Evolutionary conservation across 2,888 invertebrate species (phyloP).

Genomic region (Apoderus coryli): DNA sequence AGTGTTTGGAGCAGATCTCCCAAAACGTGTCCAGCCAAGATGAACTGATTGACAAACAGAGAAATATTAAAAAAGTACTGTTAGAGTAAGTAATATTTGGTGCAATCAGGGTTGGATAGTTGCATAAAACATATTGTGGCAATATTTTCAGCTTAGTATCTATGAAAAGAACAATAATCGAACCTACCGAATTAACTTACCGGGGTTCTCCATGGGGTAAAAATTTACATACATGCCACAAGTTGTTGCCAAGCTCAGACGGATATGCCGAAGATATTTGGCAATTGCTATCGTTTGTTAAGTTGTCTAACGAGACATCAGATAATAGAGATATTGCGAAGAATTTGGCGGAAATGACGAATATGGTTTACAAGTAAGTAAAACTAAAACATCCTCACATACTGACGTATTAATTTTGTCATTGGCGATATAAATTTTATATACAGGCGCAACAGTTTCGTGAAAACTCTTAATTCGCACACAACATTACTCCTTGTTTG

Average conservation of each 20-base stretch:
- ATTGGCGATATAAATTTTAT: too few relatives aligned
- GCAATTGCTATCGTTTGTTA: conserved; percentile 38
- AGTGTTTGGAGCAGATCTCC: conserved; percentile 30
- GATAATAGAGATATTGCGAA: conserved; percentile 23
- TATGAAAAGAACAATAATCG: too few relatives aligned
- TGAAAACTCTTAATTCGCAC: too few relatives aligned
- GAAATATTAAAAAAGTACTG: conserved; percentile 34
- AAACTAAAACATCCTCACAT: too few relatives aligned
- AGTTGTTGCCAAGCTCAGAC: conserved; percentile 15
- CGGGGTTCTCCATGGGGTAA: too few relatives aligned
- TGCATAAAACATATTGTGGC: conserved; percentile 1
- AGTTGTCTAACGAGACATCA: conserved; percentile 27
- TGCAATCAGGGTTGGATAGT: too few relatives aligned
- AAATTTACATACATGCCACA: too few relatives aligned
- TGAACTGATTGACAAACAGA: conserved; percentile 31
- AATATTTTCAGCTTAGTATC: not conserved
- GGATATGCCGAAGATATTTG: conserved; percentile 27
- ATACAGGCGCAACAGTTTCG: too few relatives aligned
- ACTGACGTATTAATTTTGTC: too few relatives aligned
- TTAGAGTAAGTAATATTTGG: conserved; percentile 31
- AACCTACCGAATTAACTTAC: too few relatives aligned
- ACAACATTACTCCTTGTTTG: too few relatives aligned
- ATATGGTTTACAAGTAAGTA: conserved; percentile 23
- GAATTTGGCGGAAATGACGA: conserved; percentile 35
- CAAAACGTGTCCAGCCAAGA: conserved; percentile 25